Evolutionary conservation across 2,113 vertebrate species (phyloP).

Genomic region (Syngnathus scovelli): DNA sequence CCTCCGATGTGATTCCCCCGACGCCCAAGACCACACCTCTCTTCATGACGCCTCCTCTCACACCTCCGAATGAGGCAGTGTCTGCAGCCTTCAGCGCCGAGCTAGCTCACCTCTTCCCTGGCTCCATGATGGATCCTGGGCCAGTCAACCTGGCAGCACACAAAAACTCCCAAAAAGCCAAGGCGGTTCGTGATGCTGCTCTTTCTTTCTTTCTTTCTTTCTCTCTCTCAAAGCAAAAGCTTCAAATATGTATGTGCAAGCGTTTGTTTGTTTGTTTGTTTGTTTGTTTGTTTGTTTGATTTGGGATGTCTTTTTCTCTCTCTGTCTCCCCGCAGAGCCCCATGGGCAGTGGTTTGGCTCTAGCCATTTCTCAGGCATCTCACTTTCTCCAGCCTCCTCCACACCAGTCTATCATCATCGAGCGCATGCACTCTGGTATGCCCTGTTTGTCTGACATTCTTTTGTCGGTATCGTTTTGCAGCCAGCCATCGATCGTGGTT

Average conservation of each 20-base stretch:
- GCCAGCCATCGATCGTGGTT: too few species aligned
- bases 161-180: constrained; percentile 87
- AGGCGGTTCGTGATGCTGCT: constrained; percentile 77
- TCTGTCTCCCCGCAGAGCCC: constrained; percentile 72
- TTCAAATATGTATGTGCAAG: neutral
- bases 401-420: constrained; percentile 98
- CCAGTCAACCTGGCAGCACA: constrained; percentile 88
- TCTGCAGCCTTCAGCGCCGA: constrained; percentile 94
- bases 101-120: constrained; percentile 94
- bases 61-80: constrained; percentile 94
- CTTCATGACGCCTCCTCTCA: constrained; percentile 98
- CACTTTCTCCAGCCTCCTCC: constrained; percentile 98
- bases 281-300: neutral
- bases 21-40: constrained; percentile 98
- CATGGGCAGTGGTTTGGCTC: constrained; percentile 87
- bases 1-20: constrained; percentile 95
- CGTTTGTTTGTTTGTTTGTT: neutral
- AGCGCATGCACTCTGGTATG: constrained; percentile 96
- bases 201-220: neutral
- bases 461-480: neutral
- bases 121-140: constrained; percentile 89
- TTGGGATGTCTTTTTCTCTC: constrained; percentile 3
- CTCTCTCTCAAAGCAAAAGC: too few species aligned
- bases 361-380: constrained; percentile 97
- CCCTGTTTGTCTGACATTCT: neutral